Evolutionary conservation across 1,140 invertebrate species (phyloP).

Genomic region (Achatina immaculata): DNA sequence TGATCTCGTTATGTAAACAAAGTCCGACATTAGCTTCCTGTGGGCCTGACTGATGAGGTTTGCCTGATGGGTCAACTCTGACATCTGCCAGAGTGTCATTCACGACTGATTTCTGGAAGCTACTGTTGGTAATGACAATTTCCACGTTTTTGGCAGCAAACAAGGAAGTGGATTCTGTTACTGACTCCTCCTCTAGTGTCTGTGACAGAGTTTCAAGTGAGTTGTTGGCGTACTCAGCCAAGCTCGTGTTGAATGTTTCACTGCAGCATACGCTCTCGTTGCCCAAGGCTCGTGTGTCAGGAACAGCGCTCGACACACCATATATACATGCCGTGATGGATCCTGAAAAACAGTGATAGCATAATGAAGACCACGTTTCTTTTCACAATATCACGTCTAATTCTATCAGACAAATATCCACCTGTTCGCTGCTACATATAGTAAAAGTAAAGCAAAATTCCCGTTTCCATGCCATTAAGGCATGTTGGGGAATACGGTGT

Average conservation of each 20-base stretch:
- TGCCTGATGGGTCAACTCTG: not conserved
- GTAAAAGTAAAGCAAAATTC: too few species aligned
- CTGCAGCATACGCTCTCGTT: not conserved
- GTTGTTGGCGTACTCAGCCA: not conserved
- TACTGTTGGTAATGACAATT: conserved; percentile 10
- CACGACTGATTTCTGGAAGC: not conserved
- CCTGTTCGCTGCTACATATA: too few species aligned
- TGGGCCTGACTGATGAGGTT: not conserved
- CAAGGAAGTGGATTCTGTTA: not conserved
- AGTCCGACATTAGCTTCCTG: conserved; percentile 13
- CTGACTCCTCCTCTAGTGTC: not conserved
- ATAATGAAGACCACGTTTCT: too few species aligned
- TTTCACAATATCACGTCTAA: too few species aligned
- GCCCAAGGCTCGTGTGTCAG: too few species aligned
- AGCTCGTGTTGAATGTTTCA: not conserved
- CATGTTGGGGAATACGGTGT: too few species aligned
- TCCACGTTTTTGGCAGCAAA: not conserved
- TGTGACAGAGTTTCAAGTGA: not conserved
- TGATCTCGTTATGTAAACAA: conserved; percentile 47
- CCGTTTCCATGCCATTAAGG: too few species aligned
- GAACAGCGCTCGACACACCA: too few species aligned
- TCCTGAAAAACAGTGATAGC: not conserved
- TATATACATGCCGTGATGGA: conserved; percentile 58
- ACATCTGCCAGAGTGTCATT: not conserved
- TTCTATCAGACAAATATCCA: too few species aligned